Base-by-base conservation (phyloP, 2,113 vertebrate species). In the Prinia subflava region DNA sequence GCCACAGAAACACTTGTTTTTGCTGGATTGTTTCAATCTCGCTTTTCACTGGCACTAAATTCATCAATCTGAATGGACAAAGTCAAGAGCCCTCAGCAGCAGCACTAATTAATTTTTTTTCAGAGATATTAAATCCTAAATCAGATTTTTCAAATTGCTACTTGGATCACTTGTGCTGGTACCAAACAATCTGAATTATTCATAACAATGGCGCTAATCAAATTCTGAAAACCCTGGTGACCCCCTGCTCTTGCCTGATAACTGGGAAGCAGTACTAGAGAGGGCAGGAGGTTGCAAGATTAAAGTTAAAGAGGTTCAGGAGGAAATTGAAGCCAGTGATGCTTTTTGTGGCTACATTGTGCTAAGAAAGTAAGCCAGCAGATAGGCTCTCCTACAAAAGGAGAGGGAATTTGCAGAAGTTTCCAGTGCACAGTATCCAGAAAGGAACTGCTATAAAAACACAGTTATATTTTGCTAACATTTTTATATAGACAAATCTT, bases 111-210 rank as follows among this genome's bases (percentile, higher is more conserved):
- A 60, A 11, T 79, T 91, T 92, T 60, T 94, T 92, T 53, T 3
- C 93, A 76, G 74, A 59, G 46, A 87, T 76, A 37, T 67, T 86
- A 95, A 88, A 74, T 83, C 75, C 74, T 91, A 94, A 83, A 93
- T 86, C 78, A 93, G 79, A 81, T 95, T 95, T 91, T 86, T 74
- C 63, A 81, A 88, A 93, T 77, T 95, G 79, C 47, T 90, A 56
- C 56, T 92, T 68, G 56, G 78, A 88, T 85, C 82, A 80, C 82
- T 91, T 94, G 59, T 77, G 64, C 87, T 70, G 50, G 75, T 83
- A 88, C 85, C 71, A 83, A 88, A 91, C 67, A 88, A 94, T 56
- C 46, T 23, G 85, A 93, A 87, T 77, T 81, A 90, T 86, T 93
- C 78, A 52, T 80, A 95, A 88, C 85, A 91, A 85, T 1, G 8